Conservation (phyloP, 2,113 vertebrate species). For the Zeus faber region DNA sequence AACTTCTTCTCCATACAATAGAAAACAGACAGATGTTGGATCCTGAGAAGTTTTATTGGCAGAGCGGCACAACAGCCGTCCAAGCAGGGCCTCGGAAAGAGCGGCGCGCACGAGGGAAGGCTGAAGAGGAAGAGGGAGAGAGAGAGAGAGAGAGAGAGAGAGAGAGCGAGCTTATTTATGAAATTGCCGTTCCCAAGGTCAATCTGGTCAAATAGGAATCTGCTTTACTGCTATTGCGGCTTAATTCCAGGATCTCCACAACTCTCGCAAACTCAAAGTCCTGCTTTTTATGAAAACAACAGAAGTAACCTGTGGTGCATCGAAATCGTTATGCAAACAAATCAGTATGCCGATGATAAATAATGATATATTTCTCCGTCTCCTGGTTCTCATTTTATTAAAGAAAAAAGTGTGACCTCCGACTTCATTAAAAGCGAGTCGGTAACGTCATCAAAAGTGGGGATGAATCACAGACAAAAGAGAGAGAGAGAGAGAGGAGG, state of each 20-base stretch:
- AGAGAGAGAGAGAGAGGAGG: constrained; percentile 39
- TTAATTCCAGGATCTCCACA: too few relatives aligned
- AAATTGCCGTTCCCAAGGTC: too few relatives aligned
- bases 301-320: too few relatives aligned
- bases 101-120: constrained; percentile 26
- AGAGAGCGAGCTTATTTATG: too few relatives aligned
- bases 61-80: constrained; percentile 35
- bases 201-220: too few relatives aligned
- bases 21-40: constrained; percentile 65
- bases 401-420: constrained; percentile 34
- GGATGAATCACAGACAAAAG: constrained; percentile 71
- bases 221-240: too few relatives aligned
- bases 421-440: constrained; percentile 54
- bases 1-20: constrained; percentile 41
- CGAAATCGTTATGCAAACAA: too few relatives aligned
- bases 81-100: constrained; percentile 28
- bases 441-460: constrained; percentile 51
- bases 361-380: too few relatives aligned
- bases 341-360: too few relatives aligned
- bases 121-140: constrained; percentile 27
- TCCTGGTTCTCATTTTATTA: constrained; percentile 48
- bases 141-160: too few relatives aligned
- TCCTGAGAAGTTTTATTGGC: constrained; percentile 37
- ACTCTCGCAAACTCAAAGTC: too few relatives aligned
- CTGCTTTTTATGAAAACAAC: too few relatives aligned